These are phyloP conservation scores for Spatula clypeata DNA, from an alignment of 2,797 vertebrate genomes.

Conservation along the genomic window DNA sequence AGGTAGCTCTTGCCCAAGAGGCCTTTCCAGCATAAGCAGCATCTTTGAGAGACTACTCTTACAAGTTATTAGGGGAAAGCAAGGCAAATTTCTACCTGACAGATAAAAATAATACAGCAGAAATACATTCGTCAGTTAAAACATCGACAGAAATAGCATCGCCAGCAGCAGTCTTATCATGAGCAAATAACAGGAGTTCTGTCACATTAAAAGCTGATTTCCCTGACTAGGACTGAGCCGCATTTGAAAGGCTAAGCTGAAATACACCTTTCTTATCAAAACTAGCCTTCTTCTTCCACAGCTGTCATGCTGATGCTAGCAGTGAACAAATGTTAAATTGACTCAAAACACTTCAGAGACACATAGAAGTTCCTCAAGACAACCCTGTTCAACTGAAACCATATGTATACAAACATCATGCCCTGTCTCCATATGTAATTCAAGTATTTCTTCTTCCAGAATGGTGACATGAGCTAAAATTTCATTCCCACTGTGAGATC, in stretches of 20 bases:
- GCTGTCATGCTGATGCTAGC: not conserved
- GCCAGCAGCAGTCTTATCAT: not conserved
- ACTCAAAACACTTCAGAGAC: not conserved
- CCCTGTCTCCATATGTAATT: conserved; percentile 40
- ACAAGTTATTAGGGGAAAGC: not conserved
- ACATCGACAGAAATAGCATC: not conserved
- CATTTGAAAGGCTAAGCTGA: not conserved
- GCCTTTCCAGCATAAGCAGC: not conserved
- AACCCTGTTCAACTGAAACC: conserved; percentile 45
- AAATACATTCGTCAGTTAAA: not conserved
- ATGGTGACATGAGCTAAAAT: conserved; percentile 72
- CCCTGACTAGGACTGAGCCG: not conserved
- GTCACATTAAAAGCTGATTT: not conserved
- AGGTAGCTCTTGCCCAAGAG: not conserved
- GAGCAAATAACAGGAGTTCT: not conserved
- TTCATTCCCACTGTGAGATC: conserved; percentile 74
- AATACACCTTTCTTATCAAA: not conserved
- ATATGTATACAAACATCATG: conserved; percentile 16
- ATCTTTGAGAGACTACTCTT: not conserved
- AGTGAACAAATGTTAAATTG: not conserved
- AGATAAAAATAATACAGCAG: conserved; percentile 6
- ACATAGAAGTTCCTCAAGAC: not conserved
- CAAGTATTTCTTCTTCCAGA: conserved; percentile 66
- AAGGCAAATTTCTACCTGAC: not conserved
- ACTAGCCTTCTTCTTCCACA: not conserved